phyloP scores from a whole-genome alignment of 2,888 invertebrate species.

The Chymomyza caudatula region DNA sequence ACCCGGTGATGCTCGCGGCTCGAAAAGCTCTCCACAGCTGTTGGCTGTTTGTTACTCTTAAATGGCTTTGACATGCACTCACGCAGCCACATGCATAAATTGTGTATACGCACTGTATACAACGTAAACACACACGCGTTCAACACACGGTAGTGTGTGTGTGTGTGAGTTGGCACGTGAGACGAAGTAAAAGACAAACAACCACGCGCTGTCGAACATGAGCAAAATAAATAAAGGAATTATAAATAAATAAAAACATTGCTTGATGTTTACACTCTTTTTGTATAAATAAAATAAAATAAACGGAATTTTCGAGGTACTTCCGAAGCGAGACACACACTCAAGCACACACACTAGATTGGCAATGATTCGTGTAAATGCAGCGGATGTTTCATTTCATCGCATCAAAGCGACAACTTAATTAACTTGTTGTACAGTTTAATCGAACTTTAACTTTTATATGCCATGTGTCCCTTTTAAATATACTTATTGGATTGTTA shows the following conservation, averaged over 20 bases:
- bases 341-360: too few relatives aligned
- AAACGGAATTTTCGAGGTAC: not conserved
- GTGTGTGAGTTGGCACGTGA: not conserved
- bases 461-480: too few relatives aligned
- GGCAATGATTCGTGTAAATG: not conserved
- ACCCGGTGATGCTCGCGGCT: conserved; percentile 19
- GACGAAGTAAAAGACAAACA: not conserved
- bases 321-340: too few relatives aligned
- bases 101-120: not conserved
- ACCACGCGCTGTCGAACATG: not conserved
- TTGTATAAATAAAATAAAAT: conserved; percentile 10
- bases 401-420: not conserved
- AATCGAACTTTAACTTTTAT: too few relatives aligned
- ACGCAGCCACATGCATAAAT: conserved; percentile 3
- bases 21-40: not conserved
- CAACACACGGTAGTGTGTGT: not conserved
- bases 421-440: not conserved
- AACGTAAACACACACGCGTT: not conserved
- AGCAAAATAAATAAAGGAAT: conserved; percentile 6
- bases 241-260: conserved; percentile 10
- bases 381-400: not conserved
- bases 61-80: conserved; percentile 17
- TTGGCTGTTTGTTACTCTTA: conserved; percentile 7
- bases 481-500: too few relatives aligned
- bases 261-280: conserved; percentile 6